Evolutionary conservation across 1,140 invertebrate species (phyloP).

Genomic region (Diorhabda sublineata): DNA sequence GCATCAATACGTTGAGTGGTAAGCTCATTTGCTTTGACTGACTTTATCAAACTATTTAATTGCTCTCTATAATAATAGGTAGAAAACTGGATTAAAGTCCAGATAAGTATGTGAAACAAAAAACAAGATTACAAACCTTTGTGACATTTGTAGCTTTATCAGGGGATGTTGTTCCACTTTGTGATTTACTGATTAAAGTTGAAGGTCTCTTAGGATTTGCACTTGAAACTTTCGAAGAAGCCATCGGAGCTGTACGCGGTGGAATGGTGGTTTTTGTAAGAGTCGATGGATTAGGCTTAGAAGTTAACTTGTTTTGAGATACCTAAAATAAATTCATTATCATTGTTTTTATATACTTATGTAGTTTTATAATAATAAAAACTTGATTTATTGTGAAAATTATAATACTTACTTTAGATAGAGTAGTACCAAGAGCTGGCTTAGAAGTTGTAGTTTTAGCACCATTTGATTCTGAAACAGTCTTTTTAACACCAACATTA

Average conservation of each 20-base stretch:
- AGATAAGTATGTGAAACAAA: no score
- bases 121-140: conserved; percentile 12
- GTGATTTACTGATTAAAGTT: conserved; percentile 21
- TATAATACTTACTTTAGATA: conserved; percentile 4
- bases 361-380: no score
- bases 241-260: conserved; percentile 6
- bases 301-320: no score
- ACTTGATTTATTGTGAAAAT: no score
- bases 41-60: no score
- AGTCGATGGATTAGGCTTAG: no score
- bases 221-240: not conserved
- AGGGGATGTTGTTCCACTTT: conserved; percentile 12
- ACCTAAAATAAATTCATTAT: no score
- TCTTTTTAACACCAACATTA: conserved; percentile 6
- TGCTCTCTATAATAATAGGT: no score
- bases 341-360: no score
- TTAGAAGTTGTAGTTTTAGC: conserved; percentile 4
- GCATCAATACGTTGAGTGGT: no score
- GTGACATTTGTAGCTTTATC: conserved; percentile 9
- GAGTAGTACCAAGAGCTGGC: not conserved
- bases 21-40: no score
- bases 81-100: no score
- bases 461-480: conserved; percentile 8
- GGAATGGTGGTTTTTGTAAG: conserved; percentile 1
- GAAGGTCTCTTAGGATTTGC: conserved; percentile 23